Base-by-base conservation (phyloP, 2,797 vertebrate species). In the Girardinus metallicus region DNA sequence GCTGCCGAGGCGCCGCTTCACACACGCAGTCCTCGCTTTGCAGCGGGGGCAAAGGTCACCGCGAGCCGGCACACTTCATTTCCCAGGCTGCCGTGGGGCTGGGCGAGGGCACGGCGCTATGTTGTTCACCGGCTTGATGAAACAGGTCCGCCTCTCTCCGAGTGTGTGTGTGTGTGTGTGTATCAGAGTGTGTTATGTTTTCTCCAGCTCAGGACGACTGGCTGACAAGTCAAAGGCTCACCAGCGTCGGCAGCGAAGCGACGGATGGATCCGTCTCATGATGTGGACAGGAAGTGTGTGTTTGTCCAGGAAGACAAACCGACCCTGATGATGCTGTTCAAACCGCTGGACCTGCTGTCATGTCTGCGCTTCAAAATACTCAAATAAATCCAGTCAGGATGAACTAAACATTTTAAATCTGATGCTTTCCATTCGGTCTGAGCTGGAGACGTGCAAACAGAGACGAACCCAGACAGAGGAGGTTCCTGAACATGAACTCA, bases 31-130 rank as follows among this genome's bases (percentile, higher is more conserved):
- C 77, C 68, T 82, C 51, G 31, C 75, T 79, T 83, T 78, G 77
- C 85, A 66, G 76, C 51, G n/a, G 51, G 87, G 73, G 84, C 86
- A 84, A 78, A 89, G 91, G 93, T 93, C 89, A 91, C 79, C 16
- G 77, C 71, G 2, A 87, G 83, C 83, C 76, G 64, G 83, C 90
- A 80, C 89, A 94, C 91, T 93, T 90, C 90, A 94, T 93, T 91
- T 92, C 92, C 93, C 91, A 92, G 87, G 81, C 64, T 93, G 90
- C 92, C 34, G 53, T 4, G 43, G 88, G 88, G 88, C 87, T 51
- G 83, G 79, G 86, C 51, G 9, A 84, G 82, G 86, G 88, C 88
- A 88, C 83, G 66, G 29, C 9, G 47, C 62, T 34, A 12, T 55
- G 21, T 74, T 84, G 88, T 86, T 92, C 31, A 12, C 75, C 9